Evolutionary conservation across 2,113 vertebrate genomes (phyloP).

Genomic region (Saccopteryx bilineata): DNA sequence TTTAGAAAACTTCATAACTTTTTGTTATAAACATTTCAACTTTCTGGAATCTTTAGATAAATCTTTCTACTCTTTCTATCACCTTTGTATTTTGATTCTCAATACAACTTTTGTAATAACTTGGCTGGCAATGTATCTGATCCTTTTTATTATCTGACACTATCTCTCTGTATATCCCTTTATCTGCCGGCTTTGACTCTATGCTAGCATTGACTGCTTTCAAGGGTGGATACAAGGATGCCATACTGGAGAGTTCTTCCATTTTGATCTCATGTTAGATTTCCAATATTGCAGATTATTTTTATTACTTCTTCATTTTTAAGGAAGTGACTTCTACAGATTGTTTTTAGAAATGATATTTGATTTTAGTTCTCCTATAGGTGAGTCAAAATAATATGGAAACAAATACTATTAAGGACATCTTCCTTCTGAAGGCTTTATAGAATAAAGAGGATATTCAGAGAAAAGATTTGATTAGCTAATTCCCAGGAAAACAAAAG

Average conservation of each 20-base stretch:
- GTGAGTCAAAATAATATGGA: not conserved
- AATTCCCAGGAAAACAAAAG: not conserved
- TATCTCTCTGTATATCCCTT: not conserved
- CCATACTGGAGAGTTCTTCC: not conserved
- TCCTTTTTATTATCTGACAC: not conserved
- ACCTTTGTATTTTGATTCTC: not conserved
- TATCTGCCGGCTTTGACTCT: not conserved
- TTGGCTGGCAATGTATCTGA: not conserved
- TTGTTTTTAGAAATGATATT: not conserved
- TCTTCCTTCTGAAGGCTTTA: not conserved
- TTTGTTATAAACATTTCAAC: slow-evolving; percentile 13
- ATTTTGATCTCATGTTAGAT: not conserved
- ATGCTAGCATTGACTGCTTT: not conserved
- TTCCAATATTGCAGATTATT: not conserved
- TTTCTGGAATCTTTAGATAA: not conserved
- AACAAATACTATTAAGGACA: not conserved
- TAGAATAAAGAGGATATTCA: not conserved
- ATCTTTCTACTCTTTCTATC: not conserved
- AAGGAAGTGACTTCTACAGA: not conserved
- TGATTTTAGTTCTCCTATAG: not conserved
- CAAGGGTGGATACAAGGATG: not conserved
- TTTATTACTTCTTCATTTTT: not conserved
- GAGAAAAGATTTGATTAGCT: not conserved
- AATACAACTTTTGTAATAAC: slow-evolving; percentile 33
- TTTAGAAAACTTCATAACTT: not conserved